Base-by-base conservation (phyloP, 2,888 invertebrate genomes). In the Tenodera sinensis region DNA sequence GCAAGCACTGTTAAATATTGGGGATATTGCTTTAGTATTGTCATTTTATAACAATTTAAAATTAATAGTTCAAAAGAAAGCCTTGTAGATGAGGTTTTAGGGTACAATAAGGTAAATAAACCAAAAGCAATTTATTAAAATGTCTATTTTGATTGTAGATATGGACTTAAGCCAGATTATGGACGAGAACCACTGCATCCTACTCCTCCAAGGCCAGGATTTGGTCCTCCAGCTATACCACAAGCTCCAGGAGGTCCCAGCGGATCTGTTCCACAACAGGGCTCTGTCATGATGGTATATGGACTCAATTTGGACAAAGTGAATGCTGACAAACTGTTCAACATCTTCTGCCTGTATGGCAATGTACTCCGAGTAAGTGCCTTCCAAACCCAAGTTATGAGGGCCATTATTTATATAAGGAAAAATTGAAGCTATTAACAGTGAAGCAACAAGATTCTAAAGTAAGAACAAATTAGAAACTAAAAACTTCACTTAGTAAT, bases 231-330 rank as follows among this genome's bases (percentile, higher is more conserved):
- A 28, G 95, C 95, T 7, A 94, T 95, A 93, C 95, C 95, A 94
- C 95, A 95, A 92, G 95, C 95, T 3, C 92, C 93, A 91, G 90
- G 88, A 83, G 89, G 90, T 27, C 90, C 90, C 82, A 88, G 85
- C 83, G 89, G 91, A 83, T 84, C 88, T 20, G 91, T 89, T 28
- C 89, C 90, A 28, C 90, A 94, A 92, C 96, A 97, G 92, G 98
- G 97, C 88, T 97, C 98, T 87, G 99, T 99, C 90, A 97, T 99
- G 95, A 99, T 99, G 99, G 98, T 99, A 89, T 99, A 99, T 94
- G 99, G 99, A 3, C 95, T 99, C 91, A 98, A 98, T 93, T 97
- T 97, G 89, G 96, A 97, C 92, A 97, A 98, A 92, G 97, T 98
- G 93, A 99, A 99, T 94, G 97, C 98, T 91, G 99, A 99, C 93